Conservation (phyloP, 2,888 invertebrate genomes). For the Capitulum mitella region DNA sequence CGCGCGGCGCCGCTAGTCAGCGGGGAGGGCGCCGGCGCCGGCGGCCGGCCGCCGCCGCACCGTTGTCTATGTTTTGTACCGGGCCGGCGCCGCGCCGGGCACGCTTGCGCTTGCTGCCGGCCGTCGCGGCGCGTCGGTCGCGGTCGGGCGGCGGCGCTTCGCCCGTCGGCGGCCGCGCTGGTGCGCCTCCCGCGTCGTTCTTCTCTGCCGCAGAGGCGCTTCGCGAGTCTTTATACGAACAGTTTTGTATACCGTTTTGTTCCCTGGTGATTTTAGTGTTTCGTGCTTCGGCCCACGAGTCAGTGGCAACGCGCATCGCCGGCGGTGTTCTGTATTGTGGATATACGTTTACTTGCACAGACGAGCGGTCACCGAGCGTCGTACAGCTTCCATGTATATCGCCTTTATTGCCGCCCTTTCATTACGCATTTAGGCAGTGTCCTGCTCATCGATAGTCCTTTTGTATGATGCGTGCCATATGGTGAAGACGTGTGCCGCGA, state of each 20-base stretch:
- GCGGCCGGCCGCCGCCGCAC: too few species aligned
- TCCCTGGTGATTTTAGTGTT: background rate
- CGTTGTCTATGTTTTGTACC: too few species aligned
- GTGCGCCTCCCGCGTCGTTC: background rate
- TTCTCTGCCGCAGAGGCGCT: background rate
- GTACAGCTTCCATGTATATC: background rate
- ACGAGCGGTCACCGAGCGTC: background rate
- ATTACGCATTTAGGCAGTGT: background rate
- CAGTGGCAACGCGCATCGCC: background rate
- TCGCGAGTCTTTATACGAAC: background rate
- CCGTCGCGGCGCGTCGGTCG: background rate
- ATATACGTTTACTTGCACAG: too few species aligned
- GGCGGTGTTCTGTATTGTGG: too few species aligned
- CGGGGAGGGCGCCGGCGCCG: too few species aligned
- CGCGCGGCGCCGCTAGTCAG: too few species aligned
- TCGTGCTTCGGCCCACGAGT: background rate
- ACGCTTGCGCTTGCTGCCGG: too few species aligned
- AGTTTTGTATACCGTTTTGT: slow-evolving; percentile 8
- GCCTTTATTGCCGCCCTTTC: background rate
- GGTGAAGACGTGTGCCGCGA: background rate
- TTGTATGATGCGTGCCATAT: slow-evolving; percentile 3
- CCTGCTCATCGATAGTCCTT: background rate
- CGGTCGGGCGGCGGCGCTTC: background rate
- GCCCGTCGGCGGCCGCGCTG: background rate
- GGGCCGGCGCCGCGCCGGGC: too few species aligned